Base-by-base conservation (phyloP, 2,113 vertebrate species). In the Solenodon paradoxus region DNA sequence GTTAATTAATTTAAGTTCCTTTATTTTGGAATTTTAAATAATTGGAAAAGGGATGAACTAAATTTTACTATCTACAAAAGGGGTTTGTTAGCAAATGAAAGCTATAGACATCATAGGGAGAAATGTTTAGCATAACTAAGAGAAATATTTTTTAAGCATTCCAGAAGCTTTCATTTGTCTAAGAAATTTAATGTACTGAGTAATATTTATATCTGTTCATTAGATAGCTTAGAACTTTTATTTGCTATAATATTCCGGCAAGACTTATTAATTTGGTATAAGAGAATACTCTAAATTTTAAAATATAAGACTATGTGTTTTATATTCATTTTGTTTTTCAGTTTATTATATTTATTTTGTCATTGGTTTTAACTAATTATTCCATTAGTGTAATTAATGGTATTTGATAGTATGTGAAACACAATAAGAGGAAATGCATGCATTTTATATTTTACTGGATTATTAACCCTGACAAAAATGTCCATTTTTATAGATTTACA, bases 21-120 rank as follows among this genome's bases (percentile, higher is more conserved):
- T 77, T 92, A 42, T 69, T 95, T 77, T 75, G 40, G 51, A 80
- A 96, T 38, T 80, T 87, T 63, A 59, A 80, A 88, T 59, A 92
- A 79, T 7, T 93, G 66, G 61, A 83, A 88, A 22, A 86, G 32
- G 30, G 53, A 47, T 93, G 64, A 93, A 7, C 4, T 89, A 93
- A 66, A 87, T 84, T 68, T 59, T 57, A 72, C 35, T 72, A 45
- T n/a, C 61, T 78, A 6, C 55, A 66, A 85, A 77, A 40, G 38
- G 32, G 9, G 2, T 75, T 53, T 93, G 30, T 82, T 79, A 55
- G 69, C 26, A 79, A 57, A 78, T 38, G 20, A 81, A 47, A 47
- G 74, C 38, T 75, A 82, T 53, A 83, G 83, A 71, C 28, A 72
- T 59, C 38, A 30, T 9, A 63, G 17, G 20, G 32, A 30, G n/a